Conservation (phyloP, 2,113 vertebrate genomes). For the Paratilapia polleni region DNA sequence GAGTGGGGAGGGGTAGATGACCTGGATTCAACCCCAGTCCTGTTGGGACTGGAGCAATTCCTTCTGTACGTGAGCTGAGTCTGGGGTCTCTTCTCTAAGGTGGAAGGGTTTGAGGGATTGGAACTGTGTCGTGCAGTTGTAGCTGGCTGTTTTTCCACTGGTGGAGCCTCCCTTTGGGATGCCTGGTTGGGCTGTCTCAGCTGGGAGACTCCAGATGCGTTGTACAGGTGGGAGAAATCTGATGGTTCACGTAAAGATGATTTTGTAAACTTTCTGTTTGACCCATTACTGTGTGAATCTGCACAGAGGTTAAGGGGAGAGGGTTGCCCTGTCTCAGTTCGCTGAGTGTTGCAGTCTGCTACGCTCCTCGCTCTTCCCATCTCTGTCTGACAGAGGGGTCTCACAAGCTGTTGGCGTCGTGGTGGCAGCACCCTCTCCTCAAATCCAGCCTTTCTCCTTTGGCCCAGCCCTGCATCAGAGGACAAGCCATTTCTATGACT, state of each 20-base stretch:
- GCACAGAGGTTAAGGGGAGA: constrained; percentile 25
- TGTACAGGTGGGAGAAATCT: constrained; percentile 72
- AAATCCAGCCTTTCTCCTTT: constrained; percentile 74
- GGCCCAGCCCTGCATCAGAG: constrained; percentile 59
- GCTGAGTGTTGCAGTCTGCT: constrained; percentile 38
- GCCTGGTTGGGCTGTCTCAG: constrained; percentile 40
- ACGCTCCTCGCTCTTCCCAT: constrained; percentile 57
- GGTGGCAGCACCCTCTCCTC: constrained; percentile 75
- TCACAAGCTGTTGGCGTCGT: constrained; percentile 78
- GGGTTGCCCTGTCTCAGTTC: constrained; percentile 27
- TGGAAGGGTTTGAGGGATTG: constrained; percentile 46
- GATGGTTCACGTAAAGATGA: constrained; percentile 73
- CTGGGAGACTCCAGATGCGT: constrained; percentile 20
- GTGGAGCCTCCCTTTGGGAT: constrained; percentile 44
- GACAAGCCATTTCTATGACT: constrained; percentile 57
- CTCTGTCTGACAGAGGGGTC: constrained; percentile 79
- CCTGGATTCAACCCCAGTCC: constrained; percentile 52
- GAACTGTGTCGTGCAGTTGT: constrained; percentile 17
- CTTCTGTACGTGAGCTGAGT: constrained; percentile 73
- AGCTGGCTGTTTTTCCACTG: constrained; percentile 32
- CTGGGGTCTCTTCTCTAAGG: constrained; percentile 66
- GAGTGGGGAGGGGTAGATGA: constrained; percentile 69
- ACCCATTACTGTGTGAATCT: constrained; percentile 59
- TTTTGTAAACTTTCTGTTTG: constrained; percentile 56
- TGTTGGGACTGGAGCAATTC: constrained; percentile 75